These are phyloP conservation scores for Uria lomvia DNA, from an alignment of 2,113 vertebrate species.

Conservation along the genomic window DNA sequence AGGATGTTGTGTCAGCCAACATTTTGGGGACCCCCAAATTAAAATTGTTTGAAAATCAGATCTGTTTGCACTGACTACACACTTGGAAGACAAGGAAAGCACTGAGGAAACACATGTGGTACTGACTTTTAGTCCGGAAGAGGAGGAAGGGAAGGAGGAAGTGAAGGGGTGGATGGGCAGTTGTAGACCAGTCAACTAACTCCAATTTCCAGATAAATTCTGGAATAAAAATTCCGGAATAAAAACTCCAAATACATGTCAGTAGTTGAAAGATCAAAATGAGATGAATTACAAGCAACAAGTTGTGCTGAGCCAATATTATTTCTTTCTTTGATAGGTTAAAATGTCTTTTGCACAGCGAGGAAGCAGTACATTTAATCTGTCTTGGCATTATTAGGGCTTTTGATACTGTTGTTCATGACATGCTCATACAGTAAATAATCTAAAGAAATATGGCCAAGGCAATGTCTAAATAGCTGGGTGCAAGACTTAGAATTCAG, in stretches of 20 bases:
- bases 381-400: background rate
- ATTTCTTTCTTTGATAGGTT: background rate
- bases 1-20: background rate
- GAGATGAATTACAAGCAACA: background rate
- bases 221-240: background rate
- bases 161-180: accelerated
- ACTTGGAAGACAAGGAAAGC: background rate
- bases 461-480: background rate
- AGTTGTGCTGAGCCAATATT: background rate
- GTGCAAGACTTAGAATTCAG: background rate
- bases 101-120: background rate
- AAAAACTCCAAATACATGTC: background rate
- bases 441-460: background rate
- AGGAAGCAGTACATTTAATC: background rate
- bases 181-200: background rate
- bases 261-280: background rate
- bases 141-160: background rate
- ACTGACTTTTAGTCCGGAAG: background rate
- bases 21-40: background rate
- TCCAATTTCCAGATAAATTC: background rate
- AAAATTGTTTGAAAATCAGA: background rate
- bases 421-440: background rate
- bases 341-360: background rate
- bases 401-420: background rate
- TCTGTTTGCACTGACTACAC: background rate